Percentiles rank a stretch among this genome's conserved stretches.
Conservation (phyloP, 2,888 invertebrate genomes). For the Cosmia trapezina region DNA sequence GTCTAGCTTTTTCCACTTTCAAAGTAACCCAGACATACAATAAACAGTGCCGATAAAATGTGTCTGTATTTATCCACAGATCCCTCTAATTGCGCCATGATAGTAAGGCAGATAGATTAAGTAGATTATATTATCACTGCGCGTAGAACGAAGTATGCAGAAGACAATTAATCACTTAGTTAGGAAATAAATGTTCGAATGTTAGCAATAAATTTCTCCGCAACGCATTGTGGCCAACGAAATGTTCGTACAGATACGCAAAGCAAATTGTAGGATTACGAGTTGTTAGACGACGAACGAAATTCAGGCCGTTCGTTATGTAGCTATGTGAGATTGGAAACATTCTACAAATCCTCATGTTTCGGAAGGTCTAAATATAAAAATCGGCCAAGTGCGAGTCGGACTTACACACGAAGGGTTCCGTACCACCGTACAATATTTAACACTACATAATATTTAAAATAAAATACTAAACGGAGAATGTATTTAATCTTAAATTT, state of each 20-base stretch:
- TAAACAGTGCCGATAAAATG: constrained; percentile 27
- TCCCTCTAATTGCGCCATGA: constrained; percentile 35
- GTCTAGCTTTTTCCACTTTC: constrained; percentile 24
- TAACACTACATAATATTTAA: too few species aligned
- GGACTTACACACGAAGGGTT: too few species aligned
- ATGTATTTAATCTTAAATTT: too few species aligned
- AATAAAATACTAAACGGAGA: too few species aligned
- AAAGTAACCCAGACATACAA: constrained; percentile 7
- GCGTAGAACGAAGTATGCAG: constrained; percentile 30
- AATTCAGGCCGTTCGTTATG: constrained; percentile 16
- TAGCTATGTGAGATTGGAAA: constrained; percentile 32
- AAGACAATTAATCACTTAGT: constrained; percentile 54
- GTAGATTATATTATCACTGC: constrained; percentile 28
- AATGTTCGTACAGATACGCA: constrained; percentile 47
- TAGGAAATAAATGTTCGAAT: constrained; percentile 48
- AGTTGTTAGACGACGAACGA: constrained; percentile 22
- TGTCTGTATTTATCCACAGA: constrained; percentile 13
- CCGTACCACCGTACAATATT: too few species aligned
- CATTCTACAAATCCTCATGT: constrained; percentile 17
- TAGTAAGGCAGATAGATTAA: constrained; percentile 14
- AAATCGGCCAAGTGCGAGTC: too few species aligned
- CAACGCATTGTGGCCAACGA: constrained; percentile 33
- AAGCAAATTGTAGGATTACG: constrained; percentile 49
- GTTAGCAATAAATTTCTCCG: constrained; percentile 53
- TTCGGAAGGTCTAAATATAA: not conserved